phyloP scores from a whole-genome alignment of 1,140 invertebrate species.

The Cydia splendana region DNA sequence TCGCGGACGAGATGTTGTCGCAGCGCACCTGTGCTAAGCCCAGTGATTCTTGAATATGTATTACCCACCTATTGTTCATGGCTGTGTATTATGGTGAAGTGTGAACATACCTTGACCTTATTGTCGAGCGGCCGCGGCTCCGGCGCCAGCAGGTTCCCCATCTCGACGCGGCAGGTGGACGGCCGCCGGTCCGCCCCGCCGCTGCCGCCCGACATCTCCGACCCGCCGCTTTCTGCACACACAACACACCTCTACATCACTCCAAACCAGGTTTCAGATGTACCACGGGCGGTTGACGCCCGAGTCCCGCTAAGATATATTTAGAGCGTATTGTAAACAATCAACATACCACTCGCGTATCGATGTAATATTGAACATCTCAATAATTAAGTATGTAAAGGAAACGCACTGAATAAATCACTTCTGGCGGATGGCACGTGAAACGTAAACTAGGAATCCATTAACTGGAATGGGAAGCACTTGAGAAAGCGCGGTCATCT shows the following conservation, averaged over 20 bases:
- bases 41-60: too few species aligned
- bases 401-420: neutral
- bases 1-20: too few species aligned
- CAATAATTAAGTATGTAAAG: neutral
- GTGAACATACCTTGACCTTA: slow-evolving; percentile 72
- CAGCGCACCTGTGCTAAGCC: too few species aligned
- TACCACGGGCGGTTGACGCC: too few species aligned
- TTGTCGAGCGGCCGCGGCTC: slow-evolving; percentile 75
- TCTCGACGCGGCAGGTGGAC: slow-evolving; percentile 75
- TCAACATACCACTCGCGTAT: slow-evolving; percentile 2
- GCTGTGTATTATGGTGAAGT: neutral
- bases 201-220: slow-evolving; percentile 63
- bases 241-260: slow-evolving; percentile 10
- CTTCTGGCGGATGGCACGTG: slow-evolving; percentile 5
- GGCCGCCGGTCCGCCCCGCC: slow-evolving; percentile 51
- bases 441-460: slow-evolving; percentile 10
- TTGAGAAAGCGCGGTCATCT: neutral
- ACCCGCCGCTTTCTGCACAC: slow-evolving; percentile 66
- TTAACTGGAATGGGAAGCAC: slow-evolving; percentile 16
- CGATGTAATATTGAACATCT: neutral
- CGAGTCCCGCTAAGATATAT: neutral
- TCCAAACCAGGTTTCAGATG: too few species aligned
- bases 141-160: slow-evolving; percentile 73
- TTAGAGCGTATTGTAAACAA: slow-evolving; percentile 22
- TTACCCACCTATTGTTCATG: too few species aligned